These are phyloP conservation scores for Onychomys torridus DNA, from an alignment of 2,797 vertebrate species.

Conservation along the genomic window DNA sequence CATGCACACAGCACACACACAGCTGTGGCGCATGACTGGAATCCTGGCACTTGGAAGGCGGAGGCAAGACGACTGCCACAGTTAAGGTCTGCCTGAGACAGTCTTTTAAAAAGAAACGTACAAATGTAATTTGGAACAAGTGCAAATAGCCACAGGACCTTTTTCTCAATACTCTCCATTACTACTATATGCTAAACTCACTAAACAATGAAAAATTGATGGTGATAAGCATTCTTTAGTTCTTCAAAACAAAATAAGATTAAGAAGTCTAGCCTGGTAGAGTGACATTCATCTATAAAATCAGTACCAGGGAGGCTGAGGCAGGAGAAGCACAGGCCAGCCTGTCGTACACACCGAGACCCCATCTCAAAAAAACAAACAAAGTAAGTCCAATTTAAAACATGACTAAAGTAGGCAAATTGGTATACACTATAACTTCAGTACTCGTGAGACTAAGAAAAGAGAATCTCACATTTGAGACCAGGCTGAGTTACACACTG, in stretches of 20 bases:
- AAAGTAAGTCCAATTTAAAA: not conserved
- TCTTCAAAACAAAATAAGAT: not conserved
- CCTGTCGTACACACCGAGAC: not conserved
- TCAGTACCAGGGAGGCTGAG: not conserved
- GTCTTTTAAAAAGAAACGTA: not conserved
- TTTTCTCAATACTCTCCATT: not conserved
- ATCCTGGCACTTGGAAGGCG: not conserved
- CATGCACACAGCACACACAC: not conserved
- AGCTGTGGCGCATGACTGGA: not conserved
- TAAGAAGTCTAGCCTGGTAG: not conserved
- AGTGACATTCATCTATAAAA: not conserved
- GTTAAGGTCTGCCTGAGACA: not conserved
- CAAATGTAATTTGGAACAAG: not conserved
- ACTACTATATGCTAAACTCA: not conserved
- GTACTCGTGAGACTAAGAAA: not conserved
- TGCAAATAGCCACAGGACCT: not conserved
- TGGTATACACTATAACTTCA: not conserved
- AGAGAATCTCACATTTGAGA: not conserved
- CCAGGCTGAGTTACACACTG: not conserved
- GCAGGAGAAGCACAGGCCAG: not conserved
- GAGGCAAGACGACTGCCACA: not conserved
- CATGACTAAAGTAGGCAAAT: not conserved
- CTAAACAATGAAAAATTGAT: not conserved
- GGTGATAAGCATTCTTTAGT: not conserved
- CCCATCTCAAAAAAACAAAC: not conserved